A percentile compares a stretch with the other conserved stretches of the same genome.
Conservation (phyloP, 2,888 invertebrate genomes). For the Tinea pellionella region DNA sequence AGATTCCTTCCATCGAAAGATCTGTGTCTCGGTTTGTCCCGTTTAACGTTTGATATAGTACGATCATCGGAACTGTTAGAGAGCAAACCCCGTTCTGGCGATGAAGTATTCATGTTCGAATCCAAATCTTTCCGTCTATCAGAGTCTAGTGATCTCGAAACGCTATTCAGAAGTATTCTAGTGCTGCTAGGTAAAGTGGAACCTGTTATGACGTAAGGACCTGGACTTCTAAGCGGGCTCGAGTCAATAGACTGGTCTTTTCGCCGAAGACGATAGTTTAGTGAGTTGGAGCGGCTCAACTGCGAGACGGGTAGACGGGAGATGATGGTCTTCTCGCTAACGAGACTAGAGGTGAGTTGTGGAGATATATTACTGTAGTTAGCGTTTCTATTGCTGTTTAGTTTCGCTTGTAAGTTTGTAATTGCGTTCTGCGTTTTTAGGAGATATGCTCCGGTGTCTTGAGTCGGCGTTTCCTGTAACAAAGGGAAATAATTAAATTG, state of each 20-base stretch:
- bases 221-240: conserved; percentile 57
- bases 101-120: conserved; percentile 58
- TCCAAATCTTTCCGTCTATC: conserved; percentile 36
- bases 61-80: conserved; percentile 62
- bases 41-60: conserved; percentile 50
- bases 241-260: conserved; percentile 49
- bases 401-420: conserved; percentile 70
- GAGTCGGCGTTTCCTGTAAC: conserved; percentile 56
- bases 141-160: conserved; percentile 51
- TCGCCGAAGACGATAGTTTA: conserved; percentile 54
- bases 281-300: conserved; percentile 56
- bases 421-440: conserved; percentile 72
- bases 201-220: conserved; percentile 59
- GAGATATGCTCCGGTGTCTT: conserved; percentile 68
- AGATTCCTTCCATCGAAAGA: conserved; percentile 56
- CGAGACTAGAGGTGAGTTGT: conserved; percentile 50
- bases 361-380: conserved; percentile 39
- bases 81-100: conserved; percentile 39
- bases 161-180: conserved; percentile 42
- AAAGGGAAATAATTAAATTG: conserved; percentile 20
- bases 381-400: conserved; percentile 53
- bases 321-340: conserved; percentile 55
- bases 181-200: conserved; percentile 43
- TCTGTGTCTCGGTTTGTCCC: conserved; percentile 58
- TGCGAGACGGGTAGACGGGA: conserved; percentile 59